Evolutionary conservation across 2,113 vertebrate genomes (phyloP).

Genomic region (Nematolebias whitei): DNA sequence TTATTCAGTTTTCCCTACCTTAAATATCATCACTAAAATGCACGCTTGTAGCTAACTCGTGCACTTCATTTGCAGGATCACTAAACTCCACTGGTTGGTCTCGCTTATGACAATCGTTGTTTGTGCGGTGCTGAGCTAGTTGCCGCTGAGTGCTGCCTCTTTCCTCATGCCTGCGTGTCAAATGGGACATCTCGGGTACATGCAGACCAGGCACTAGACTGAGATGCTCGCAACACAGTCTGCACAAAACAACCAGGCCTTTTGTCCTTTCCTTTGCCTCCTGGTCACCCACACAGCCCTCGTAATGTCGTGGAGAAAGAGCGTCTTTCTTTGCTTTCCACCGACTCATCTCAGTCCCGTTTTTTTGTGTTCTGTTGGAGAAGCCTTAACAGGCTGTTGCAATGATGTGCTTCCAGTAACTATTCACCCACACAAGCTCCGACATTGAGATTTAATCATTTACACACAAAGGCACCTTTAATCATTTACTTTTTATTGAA

Average conservation of each 20-base stretch:
- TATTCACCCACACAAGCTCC: constrained; percentile 34
- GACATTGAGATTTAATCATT: constrained; percentile 42
- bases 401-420: constrained; percentile 50
- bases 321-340: constrained; percentile 64
- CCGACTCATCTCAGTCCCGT: constrained; percentile 55
- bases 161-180: constrained; percentile 46
- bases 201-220: constrained; percentile 22
- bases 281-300: constrained; percentile 64
- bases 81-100: constrained; percentile 26
- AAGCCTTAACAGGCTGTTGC: constrained; percentile 56
- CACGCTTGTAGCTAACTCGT: constrained; percentile 13
- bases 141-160: constrained; percentile 32
- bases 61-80: constrained; percentile 32
- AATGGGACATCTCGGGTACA: constrained; percentile 40
- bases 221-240: constrained; percentile 54
- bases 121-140: constrained; percentile 33
- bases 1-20: not conserved
- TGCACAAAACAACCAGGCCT: constrained; percentile 67
- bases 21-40: not conserved
- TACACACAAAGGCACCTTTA: not conserved
- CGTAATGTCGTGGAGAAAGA: constrained; percentile 70
- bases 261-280: constrained; percentile 64
- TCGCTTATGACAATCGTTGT: constrained; percentile 45
- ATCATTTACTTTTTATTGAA: constrained; percentile 34
- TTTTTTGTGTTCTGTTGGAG: constrained; percentile 54